Percentiles rank a stretch among this genome's conserved stretches.
phyloP scores from a whole-genome alignment of 1,140 invertebrate genomes.

The Bursaphelenchus mucronatus region DNA sequence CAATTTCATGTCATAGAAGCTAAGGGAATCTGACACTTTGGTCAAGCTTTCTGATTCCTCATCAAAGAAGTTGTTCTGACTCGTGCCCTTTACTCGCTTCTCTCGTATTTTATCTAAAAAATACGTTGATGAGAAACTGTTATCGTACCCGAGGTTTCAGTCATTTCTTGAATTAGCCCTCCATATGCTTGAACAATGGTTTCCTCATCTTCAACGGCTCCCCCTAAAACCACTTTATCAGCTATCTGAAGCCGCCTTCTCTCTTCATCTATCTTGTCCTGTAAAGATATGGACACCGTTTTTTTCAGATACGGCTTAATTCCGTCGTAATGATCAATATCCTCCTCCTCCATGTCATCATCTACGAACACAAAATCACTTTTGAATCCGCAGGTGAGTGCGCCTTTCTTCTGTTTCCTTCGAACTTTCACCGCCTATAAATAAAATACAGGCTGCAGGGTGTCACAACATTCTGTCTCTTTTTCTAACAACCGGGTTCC shows the following conservation, averaged over 20 bases:
- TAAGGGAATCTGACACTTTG: constrained; percentile 15
- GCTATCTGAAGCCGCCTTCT: constrained; percentile 19
- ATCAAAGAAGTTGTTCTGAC: constrained; percentile 46
- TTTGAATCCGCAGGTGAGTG: constrained; percentile 9
- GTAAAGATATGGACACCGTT: constrained; percentile 25
- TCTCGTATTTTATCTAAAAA: constrained; percentile 48
- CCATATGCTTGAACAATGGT: constrained; percentile 7
- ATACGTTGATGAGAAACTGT: constrained; percentile 8
- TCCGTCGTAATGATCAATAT: constrained; percentile 31
- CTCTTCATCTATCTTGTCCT: constrained; percentile 45
- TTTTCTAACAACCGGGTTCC: no score
- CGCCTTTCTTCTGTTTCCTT: constrained; percentile 14
- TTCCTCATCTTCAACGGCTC: constrained; percentile 21
- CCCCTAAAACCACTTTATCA: constrained; percentile 22
- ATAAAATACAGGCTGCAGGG: constrained; percentile 15
- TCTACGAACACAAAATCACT: constrained; percentile 28
- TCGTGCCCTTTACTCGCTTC: constrained; percentile 36
- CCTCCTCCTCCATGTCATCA: constrained; percentile 19
- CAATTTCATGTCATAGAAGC: constrained; percentile 56
- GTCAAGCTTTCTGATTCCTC: constrained; percentile 28
- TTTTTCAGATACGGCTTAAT: constrained; percentile 37
- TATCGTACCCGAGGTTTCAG: constrained; percentile 22
- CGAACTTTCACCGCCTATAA: constrained; percentile 29
- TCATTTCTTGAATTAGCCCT: constrained; percentile 19
- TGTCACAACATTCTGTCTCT: no score